phyloP scores from a whole-genome alignment of 2,888 invertebrate species.

The Spisula subtruncata region DNA sequence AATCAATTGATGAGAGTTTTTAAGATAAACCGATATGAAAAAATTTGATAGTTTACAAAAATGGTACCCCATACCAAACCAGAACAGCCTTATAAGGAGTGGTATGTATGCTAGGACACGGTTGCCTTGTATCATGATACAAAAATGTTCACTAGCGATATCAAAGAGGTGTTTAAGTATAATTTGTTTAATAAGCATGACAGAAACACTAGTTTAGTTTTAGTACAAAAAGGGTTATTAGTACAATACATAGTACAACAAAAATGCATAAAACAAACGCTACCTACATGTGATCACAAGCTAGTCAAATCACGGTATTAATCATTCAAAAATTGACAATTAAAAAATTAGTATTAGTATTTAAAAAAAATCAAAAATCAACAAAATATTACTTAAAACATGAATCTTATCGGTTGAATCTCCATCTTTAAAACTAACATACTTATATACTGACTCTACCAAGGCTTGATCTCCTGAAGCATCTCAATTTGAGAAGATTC shows the following conservation, averaged over 20 bases:
- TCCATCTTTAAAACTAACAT: too few relatives aligned
- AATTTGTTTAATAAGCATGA: background rate
- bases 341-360: background rate
- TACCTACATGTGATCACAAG: conserved; percentile 1
- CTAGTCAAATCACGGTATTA: background rate
- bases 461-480: too few relatives aligned
- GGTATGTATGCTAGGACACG: background rate
- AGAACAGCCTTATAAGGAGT: background rate
- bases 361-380: background rate
- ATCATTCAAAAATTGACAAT: background rate
- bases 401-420: background rate
- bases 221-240: conserved; percentile 7
- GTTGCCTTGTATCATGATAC: background rate
- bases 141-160: background rate
- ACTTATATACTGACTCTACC: too few relatives aligned
- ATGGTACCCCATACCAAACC: background rate
- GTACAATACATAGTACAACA: conserved; percentile 12
- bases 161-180: background rate
- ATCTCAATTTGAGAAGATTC: too few relatives aligned
- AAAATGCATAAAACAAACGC: background rate
- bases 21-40: too few relatives aligned
- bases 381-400: background rate
- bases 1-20: background rate
- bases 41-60: too few relatives aligned
- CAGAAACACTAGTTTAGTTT: background rate